Conservation (phyloP, 2,797 vertebrate species). For the Sciurus carolinensis region DNA sequence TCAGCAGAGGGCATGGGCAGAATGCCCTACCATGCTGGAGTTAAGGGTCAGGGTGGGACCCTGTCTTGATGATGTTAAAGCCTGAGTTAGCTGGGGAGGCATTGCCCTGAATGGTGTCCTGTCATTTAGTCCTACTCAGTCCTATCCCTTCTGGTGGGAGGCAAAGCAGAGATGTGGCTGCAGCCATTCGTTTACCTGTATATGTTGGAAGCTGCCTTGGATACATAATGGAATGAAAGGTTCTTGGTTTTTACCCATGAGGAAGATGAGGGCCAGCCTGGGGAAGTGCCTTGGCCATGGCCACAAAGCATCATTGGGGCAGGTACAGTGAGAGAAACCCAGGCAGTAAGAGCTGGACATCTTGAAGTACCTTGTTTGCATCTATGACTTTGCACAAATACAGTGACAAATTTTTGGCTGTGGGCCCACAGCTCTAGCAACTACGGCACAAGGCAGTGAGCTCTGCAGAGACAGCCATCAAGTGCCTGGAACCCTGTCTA, state of each 20-base stretch:
- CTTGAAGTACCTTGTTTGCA: neutral
- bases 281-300: neutral
- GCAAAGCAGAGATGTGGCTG: neutral
- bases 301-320: slow-evolving; percentile 3
- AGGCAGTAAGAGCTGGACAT: neutral
- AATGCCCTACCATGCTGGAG: neutral
- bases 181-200: slow-evolving; percentile 20
- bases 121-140: neutral
- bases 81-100: neutral
- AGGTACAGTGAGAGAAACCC: neutral
- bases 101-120: neutral
- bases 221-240: neutral
- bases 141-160: neutral
- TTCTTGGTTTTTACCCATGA: neutral
- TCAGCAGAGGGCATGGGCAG: neutral
- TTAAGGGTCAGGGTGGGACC: neutral
- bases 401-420: slow-evolving; percentile 20
- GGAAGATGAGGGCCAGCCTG: neutral
- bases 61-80: neutral
- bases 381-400: slow-evolving; percentile 76
- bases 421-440: neutral
- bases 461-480: neutral
- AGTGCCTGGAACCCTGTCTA: neutral
- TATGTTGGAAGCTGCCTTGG: neutral
- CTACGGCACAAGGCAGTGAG: neutral